Conservation (phyloP, 1,140 invertebrate genomes). For the Charaxes varanes region DNA sequence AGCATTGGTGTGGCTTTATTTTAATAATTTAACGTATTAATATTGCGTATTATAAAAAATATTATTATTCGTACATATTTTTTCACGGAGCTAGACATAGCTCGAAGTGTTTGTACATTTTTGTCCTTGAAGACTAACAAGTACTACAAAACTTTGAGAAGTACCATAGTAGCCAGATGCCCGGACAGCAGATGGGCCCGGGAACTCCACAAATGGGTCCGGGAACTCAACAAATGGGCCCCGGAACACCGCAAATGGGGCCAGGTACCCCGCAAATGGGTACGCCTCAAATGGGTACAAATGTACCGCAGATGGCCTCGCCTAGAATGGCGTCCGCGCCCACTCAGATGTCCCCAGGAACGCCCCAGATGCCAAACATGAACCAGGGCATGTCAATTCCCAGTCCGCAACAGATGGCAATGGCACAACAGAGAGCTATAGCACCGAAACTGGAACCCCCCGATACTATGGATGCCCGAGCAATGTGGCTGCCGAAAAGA, state of each 20-base stretch:
- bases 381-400: slow-evolving; percentile 56
- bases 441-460: slow-evolving; percentile 65
- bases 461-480: slow-evolving; percentile 68
- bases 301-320: slow-evolving; percentile 50
- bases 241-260: slow-evolving; percentile 45
- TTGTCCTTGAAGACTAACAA: too few species aligned
- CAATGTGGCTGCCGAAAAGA: slow-evolving; percentile 76
- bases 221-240: slow-evolving; percentile 45
- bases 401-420: slow-evolving; percentile 54
- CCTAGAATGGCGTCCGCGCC: slow-evolving; percentile 57
- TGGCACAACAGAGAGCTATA: slow-evolving; percentile 56
- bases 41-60: too few species aligned
- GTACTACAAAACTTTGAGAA: too few species aligned
- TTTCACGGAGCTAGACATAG: too few species aligned
- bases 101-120: too few species aligned
- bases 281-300: slow-evolving; percentile 51
- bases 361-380: slow-evolving; percentile 58
- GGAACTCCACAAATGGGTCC: slow-evolving; percentile 48
- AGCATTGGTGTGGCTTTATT: too few species aligned
- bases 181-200: slow-evolving; percentile 47
- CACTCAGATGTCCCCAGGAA: slow-evolving; percentile 59
- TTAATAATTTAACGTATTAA: too few species aligned
- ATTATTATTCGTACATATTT: too few species aligned
- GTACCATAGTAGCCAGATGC: too few species aligned
- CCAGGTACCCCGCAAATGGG: slow-evolving; percentile 60